A percentile compares a stretch with the other conserved stretches of the same genome.
Conservation (phyloP, 2,113 vertebrate species). For the Pavo muticus region DNA sequence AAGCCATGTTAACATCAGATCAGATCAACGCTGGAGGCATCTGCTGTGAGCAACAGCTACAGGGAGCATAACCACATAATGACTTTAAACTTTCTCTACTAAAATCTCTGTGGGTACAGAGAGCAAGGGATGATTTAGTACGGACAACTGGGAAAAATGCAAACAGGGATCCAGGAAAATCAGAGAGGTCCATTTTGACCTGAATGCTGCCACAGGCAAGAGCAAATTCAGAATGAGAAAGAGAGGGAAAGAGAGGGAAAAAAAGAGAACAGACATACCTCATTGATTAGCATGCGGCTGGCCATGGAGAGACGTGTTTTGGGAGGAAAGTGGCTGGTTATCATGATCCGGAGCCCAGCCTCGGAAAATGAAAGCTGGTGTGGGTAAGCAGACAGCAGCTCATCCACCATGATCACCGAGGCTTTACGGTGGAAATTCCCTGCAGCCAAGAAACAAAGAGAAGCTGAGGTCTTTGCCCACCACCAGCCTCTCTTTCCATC, state of each 20-base stretch:
- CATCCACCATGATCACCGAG: slow-evolving; percentile 97
- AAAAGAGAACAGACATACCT: slow-evolving; percentile 77
- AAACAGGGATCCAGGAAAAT: not conserved
- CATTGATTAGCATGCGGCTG: slow-evolving; percentile 97
- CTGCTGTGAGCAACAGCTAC: not conserved
- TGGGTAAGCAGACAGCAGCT: slow-evolving; percentile 94
- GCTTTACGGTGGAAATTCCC: slow-evolving; percentile 92
- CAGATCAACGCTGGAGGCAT: not conserved
- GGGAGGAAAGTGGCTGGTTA: slow-evolving; percentile 97
- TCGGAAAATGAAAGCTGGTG: slow-evolving; percentile 98
- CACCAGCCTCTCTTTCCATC: not conserved
- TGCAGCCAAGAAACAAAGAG: slow-evolving; percentile 66
- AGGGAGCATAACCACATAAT: not conserved
- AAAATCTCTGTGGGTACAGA: not conserved
- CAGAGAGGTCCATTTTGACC: not conserved
- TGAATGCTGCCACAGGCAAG: not conserved
- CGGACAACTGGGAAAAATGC: not conserved
- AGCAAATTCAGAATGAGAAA: not conserved
- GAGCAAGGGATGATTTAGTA: not conserved
- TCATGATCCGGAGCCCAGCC: slow-evolving; percentile 98
- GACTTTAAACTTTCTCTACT: not conserved
- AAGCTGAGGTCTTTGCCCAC: not conserved
- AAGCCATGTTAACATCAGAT: rapidly evolving
- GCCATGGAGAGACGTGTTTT: slow-evolving; percentile 99
- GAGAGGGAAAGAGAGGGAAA: not conserved